Evolutionary conservation across 2,888 invertebrate species (phyloP).

Genomic region (Drosophila robusta): DNA sequence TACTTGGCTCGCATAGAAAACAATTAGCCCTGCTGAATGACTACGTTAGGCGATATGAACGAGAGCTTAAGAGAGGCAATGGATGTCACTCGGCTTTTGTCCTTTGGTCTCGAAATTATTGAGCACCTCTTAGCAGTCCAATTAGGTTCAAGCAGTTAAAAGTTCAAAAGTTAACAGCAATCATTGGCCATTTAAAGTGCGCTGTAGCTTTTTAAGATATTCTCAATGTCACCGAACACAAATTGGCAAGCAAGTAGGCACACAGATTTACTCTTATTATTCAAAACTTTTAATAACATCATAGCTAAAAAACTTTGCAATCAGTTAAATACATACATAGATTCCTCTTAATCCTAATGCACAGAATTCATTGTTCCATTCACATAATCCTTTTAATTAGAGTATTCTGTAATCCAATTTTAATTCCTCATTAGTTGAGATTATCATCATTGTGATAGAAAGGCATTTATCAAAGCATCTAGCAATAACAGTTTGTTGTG

Average conservation of each 20-base stretch:
- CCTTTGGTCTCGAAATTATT: conserved; percentile 15
- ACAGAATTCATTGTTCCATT: conserved; percentile 50
- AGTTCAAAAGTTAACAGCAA: conserved; percentile 5
- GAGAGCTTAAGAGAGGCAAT: conserved; percentile 30
- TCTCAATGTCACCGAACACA: too few species aligned
- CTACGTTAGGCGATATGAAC: conserved; percentile 10
- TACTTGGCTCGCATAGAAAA: conserved; percentile 49
- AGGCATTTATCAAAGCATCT: conserved; percentile 63
- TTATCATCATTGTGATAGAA: conserved; percentile 66
- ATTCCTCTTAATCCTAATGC: conserved; percentile 27
- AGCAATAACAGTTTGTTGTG: conserved; percentile 49
- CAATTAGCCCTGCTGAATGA: conserved; percentile 57
- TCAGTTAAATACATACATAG: not conserved
- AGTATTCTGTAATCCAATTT: conserved; percentile 62
- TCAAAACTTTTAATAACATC: conserved; percentile 7
- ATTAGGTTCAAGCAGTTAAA: conserved; percentile 13
- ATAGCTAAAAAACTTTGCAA: conserved; percentile 2
- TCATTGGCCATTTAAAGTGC: not conserved
- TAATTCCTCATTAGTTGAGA: conserved; percentile 73
- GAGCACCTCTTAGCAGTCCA: conserved; percentile 29
- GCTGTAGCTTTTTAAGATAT: too few species aligned
- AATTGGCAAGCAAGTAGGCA: not conserved
- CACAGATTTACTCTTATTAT: not conserved
- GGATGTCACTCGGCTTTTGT: conserved; percentile 38
- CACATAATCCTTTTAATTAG: conserved; percentile 61